A percentile compares a stretch with the other conserved stretches of the same genome.
Evolutionary conservation across 2,113 vertebrate species (phyloP).

Genomic region (Scolopax mira): DNA sequence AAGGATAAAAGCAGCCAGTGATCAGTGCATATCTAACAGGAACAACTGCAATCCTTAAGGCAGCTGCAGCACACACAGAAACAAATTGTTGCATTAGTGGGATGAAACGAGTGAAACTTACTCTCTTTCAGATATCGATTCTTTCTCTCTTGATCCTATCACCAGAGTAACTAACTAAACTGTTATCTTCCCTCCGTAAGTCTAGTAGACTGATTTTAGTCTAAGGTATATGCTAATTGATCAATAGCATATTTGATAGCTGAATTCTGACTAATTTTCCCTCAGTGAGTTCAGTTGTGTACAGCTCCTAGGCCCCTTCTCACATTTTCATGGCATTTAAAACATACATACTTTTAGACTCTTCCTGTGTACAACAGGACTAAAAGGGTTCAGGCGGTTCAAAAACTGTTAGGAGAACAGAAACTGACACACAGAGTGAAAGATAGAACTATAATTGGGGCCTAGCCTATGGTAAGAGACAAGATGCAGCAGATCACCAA

Average conservation of each 20-base stretch:
- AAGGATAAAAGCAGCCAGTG: neutral
- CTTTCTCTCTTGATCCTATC: neutral
- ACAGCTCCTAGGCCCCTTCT: neutral
- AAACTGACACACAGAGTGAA: neutral
- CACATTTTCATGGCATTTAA: neutral
- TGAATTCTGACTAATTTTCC: neutral
- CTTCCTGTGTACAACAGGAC: neutral
- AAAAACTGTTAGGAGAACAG: neutral
- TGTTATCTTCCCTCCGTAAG: neutral
- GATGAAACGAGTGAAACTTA: neutral
- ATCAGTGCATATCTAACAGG: neutral
- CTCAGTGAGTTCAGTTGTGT: neutral
- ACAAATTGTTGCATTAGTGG: neutral
- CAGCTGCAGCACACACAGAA: neutral
- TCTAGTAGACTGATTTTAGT: neutral
- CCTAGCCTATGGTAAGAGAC: neutral
- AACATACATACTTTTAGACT: neutral
- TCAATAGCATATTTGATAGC: neutral
- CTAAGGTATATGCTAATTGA: neutral
- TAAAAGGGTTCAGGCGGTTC: neutral
- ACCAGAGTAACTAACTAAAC: neutral
- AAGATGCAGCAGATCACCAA: neutral
- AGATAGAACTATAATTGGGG: neutral
- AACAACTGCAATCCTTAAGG: neutral
- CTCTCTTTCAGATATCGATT: neutral